Percentiles rank a stretch among this genome's conserved stretches.
Evolutionary conservation across 2,113 vertebrate species (phyloP).

Genomic region (Myotis davidii): DNA sequence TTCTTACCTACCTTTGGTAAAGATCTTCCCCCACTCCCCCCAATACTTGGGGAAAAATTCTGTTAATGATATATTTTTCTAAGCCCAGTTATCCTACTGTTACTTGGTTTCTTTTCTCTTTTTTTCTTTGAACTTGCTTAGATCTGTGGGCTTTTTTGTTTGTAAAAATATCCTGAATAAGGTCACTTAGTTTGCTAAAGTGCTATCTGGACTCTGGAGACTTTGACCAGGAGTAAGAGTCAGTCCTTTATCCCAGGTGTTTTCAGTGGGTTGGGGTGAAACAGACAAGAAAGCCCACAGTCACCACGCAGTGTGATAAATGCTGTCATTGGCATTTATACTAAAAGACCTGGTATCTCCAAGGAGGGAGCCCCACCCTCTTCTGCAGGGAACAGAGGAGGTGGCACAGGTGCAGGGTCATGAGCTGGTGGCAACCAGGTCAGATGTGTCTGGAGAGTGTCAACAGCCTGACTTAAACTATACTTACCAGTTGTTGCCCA

Average conservation of each 20-base stretch:
- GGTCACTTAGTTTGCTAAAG: neutral
- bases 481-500: neutral
- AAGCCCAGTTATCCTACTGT: neutral
- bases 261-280: neutral
- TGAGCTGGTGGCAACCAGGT: neutral
- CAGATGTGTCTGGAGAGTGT: neutral
- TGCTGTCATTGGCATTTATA: neutral
- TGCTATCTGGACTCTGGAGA: neutral
- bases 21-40: neutral
- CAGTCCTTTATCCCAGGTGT: neutral
- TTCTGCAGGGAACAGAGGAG: neutral
- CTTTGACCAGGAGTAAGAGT: neutral
- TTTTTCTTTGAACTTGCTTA: neutral
- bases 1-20: neutral
- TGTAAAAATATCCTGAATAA: neutral
- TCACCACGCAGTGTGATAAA: neutral
- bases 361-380: neutral
- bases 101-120: neutral
- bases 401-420: neutral
- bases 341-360: neutral
- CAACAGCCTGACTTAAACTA: neutral
- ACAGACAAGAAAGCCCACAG: neutral
- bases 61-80: constrained; percentile 4
- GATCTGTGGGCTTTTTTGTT: neutral
- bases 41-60: neutral